Conservation (phyloP, 2,888 invertebrate genomes). For the Dendrolimus pini region DNA sequence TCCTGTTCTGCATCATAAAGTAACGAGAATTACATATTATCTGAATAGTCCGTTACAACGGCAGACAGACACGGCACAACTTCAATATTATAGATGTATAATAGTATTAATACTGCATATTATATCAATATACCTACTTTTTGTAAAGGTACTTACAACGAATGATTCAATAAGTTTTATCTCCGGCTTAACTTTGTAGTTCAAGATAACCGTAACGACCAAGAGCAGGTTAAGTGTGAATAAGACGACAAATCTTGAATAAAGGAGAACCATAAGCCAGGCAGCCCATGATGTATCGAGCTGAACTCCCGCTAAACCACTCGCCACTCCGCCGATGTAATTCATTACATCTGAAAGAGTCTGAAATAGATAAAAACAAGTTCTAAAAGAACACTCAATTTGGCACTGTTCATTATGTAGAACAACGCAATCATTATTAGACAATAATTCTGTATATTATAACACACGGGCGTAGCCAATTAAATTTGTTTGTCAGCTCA, state of each 20-base stretch:
- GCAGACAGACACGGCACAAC: too few relatives aligned
- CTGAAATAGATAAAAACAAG: constrained; percentile 20
- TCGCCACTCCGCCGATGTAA: constrained; percentile 41
- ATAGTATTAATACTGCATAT: too few relatives aligned
- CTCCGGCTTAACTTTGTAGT: constrained; percentile 28
- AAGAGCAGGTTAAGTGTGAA: constrained; percentile 63
- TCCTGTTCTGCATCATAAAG: too few relatives aligned
- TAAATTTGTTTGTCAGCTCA: too few relatives aligned
- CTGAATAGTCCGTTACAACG: too few relatives aligned
- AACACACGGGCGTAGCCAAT: too few relatives aligned
- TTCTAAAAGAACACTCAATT: not conserved
- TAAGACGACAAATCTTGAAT: constrained; percentile 58
- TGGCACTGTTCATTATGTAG: too few relatives aligned
- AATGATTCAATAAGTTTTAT: constrained; percentile 10
- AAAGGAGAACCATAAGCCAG: constrained; percentile 61
- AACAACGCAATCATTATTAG: too few relatives aligned
- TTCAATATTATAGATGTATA: too few relatives aligned
- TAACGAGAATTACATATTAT: too few relatives aligned
- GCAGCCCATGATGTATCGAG: constrained; percentile 46
- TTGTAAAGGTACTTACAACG: constrained; percentile 22
- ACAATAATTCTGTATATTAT: too few relatives aligned
- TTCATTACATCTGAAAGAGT: constrained; percentile 44
- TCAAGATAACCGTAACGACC: constrained; percentile 38
- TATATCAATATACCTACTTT: too few relatives aligned
- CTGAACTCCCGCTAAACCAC: constrained; percentile 33